Percentiles rank a stretch among this genome's conserved stretches.
These are phyloP conservation scores for Lepus townsendii DNA, from an alignment of 2,797 vertebrate species.

Conservation along the genomic window DNA sequence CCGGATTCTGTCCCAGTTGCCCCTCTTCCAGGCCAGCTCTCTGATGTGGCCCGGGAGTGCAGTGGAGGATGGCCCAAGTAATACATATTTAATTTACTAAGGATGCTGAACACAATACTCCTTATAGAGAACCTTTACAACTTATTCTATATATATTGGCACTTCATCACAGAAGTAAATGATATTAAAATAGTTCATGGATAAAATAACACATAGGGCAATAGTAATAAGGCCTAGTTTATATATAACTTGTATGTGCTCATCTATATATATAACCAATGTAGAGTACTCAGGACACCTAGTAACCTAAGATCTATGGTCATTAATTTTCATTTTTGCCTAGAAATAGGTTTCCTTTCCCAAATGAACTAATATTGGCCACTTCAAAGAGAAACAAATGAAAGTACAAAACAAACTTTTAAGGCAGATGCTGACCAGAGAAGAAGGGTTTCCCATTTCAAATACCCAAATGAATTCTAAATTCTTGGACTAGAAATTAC, in stretches of 20 bases:
- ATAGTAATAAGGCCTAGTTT: background rate
- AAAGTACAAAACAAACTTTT: conserved; percentile 48
- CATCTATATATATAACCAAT: background rate
- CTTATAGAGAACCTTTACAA: background rate
- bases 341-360: conserved; percentile 15
- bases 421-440: background rate
- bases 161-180: conserved; percentile 24
- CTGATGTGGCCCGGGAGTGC: too few relatives aligned
- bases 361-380: background rate
- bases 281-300: background rate
- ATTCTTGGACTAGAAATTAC: background rate
- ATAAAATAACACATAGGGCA: background rate
- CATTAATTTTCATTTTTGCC: background rate
- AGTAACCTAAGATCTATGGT: background rate
- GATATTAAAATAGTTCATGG: conserved; percentile 39
- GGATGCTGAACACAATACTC: conserved; percentile 19
- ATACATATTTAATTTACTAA: conserved; percentile 59
- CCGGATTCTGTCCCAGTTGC: too few relatives aligned
- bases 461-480: background rate
- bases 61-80: background rate
- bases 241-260: background rate
- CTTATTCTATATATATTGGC: conserved; percentile 1
- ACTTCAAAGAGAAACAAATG: conserved; percentile 35
- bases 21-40: too few relatives aligned
- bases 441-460: background rate